phyloP scores from a whole-genome alignment of 2,888 invertebrate species.

The Horisme vitalbata region DNA sequence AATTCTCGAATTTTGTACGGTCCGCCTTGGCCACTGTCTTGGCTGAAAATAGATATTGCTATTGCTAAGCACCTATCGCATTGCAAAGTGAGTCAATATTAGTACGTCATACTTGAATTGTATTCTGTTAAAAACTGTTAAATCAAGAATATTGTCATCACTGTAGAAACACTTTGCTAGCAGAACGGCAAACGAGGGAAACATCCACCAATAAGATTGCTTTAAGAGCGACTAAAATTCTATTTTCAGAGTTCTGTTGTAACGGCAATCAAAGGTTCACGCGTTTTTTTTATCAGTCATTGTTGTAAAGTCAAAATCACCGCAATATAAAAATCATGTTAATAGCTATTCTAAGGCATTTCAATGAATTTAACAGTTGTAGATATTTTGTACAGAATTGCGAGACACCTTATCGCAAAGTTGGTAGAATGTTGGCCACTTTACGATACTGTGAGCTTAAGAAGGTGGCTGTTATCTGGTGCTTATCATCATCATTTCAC shows the following conservation, averaged over 20 bases:
- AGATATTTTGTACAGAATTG: slow-evolving; percentile 67
- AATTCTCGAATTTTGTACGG: slow-evolving; percentile 45
- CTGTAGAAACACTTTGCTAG: not conserved
- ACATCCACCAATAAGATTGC: no score
- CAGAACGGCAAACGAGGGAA: not conserved
- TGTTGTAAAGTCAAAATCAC: not conserved
- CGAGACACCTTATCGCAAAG: slow-evolving; percentile 20
- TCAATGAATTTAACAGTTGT: slow-evolving; percentile 41
- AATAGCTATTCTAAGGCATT: not conserved
- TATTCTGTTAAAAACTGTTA: not conserved
- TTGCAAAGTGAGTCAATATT: no score
- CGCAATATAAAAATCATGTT: not conserved
- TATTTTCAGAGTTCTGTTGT: no score
- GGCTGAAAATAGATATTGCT: slow-evolving; percentile 32
- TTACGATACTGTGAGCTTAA: not conserved
- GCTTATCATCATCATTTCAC: no score
- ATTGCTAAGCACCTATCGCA: no score
- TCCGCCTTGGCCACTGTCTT: not conserved
- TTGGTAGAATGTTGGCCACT: not conserved
- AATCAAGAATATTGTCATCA: not conserved
- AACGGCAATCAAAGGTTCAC: no score
- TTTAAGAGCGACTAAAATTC: no score
- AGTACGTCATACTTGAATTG: not conserved
- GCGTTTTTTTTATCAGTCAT: not conserved
- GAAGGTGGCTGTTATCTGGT: no score